Base-by-base conservation (phyloP, 1,140 invertebrate species). In the Stegodyphus dumicola region DNA sequence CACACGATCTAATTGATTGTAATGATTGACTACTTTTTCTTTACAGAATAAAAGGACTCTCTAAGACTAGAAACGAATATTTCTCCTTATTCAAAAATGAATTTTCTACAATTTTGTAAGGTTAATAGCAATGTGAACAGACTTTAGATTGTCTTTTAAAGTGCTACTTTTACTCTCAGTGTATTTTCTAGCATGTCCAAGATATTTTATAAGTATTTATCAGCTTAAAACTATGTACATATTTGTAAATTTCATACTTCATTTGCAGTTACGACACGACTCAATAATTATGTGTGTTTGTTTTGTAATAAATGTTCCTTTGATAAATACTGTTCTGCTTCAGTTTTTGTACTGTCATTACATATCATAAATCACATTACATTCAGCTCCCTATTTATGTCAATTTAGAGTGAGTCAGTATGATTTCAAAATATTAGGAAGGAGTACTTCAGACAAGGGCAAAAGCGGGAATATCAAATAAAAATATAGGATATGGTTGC, bases 201-300 rank as follows among this genome's bases (percentile, higher is more conserved):
- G 67, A 70, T 53, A 75, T 75, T 75, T 75, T 75, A 60, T 75
- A 75, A 53, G 73, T 51, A 75, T 56, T 75, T 75, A 56, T 56
- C n/a, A 60, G 53, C 73, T 75, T 75, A 51, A 56, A 53, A 75
- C 53, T 10, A 17, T 75, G 73, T 75, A 75, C 53, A 75, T 75
- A 75, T 75, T 75, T 75, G 73, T 75, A 75, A 75, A 75, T 75
- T 75, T 75, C 53, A 17, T 60, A 56, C 51, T 75, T 75, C 53
- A 18, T 56, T 75, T 54, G 73, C 73, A 75, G 73, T 75, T 60
- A 11, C 53, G n/a, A 51, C 56, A 75, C 73, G 33, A 75, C 73
- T 75, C 53, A 54, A 53, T 17, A 53, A 15, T 33, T 51, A 33
- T 53, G 18, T 75, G 10, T 56, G 33, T 33, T 18, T 56, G 52